These are phyloP conservation scores for Halcyon senegalensis DNA, from an alignment of 2,113 vertebrate genomes.

Conservation along the genomic window DNA sequence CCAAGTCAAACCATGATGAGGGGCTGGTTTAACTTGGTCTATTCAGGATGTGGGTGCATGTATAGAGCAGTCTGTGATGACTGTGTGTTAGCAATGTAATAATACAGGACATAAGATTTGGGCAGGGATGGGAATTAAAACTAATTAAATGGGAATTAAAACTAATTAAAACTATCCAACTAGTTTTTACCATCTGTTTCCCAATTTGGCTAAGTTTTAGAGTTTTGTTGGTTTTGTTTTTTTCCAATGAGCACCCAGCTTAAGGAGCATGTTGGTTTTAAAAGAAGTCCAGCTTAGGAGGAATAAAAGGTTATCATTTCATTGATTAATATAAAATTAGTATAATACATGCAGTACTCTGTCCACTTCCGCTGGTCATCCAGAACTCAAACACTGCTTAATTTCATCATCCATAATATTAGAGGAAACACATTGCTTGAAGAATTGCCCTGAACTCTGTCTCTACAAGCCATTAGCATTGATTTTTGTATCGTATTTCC, in stretches of 20 bases:
- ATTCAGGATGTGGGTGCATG: background rate
- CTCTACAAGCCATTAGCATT: background rate
- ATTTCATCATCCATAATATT: background rate
- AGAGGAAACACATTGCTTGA: background rate
- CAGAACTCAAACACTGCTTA: background rate
- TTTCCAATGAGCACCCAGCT: background rate
- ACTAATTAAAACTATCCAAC: background rate
- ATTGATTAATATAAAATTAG: background rate
- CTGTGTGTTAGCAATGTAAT: background rate
- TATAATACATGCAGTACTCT: background rate
- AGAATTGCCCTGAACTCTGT: background rate
- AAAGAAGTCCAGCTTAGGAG: background rate
- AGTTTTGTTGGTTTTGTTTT: background rate
- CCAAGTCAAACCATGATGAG: background rate
- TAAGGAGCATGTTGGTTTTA: background rate
- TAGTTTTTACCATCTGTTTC: conserved; percentile 10
- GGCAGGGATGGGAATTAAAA: too few species aligned
- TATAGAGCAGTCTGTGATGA: background rate
- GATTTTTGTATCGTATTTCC: background rate
- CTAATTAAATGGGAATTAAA: too few species aligned
- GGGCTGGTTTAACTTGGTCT: background rate
- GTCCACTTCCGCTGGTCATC: background rate
- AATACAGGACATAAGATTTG: background rate
- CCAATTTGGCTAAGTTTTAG: background rate
- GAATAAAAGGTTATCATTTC: background rate